phyloP scores from a whole-genome alignment of 2,113 vertebrate genomes.

The Periophthalmus modestus region DNA sequence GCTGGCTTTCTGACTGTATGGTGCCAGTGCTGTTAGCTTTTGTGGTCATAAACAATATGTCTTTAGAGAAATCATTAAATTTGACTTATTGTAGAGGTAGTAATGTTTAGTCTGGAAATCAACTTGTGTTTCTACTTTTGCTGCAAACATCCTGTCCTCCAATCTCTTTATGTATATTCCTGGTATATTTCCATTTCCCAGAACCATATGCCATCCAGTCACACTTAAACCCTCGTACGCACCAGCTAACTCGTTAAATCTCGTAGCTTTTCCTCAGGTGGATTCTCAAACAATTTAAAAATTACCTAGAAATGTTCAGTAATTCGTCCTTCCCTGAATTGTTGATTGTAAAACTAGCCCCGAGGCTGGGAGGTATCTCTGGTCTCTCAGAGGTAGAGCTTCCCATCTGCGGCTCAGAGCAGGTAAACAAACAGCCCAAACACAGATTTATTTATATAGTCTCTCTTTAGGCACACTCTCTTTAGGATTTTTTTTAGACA shows the following conservation, averaged over 20 bases:
- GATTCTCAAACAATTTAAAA: conserved; percentile 13
- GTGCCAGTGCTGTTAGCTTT: not conserved
- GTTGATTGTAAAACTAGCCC: conserved; percentile 37
- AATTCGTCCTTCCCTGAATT: conserved; percentile 31
- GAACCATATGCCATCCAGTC: not conserved
- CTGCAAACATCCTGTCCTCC: not conserved
- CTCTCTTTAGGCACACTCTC: conserved; percentile 4
- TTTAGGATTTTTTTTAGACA: conserved; percentile 9
- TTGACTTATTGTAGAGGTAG: not conserved
- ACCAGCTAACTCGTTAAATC: conserved; percentile 18
- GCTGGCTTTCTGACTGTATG: too few species aligned
- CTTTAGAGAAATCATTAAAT: not conserved
- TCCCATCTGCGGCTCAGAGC: conserved; percentile 54
- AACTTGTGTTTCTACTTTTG: not conserved
- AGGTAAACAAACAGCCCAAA: conserved; percentile 55
- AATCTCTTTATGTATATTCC: not conserved
- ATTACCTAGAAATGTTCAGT: conserved; percentile 28
- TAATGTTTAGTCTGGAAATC: not conserved
- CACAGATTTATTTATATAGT: conserved; percentile 31
- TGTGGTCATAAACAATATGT: not conserved
- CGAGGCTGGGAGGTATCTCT: conserved; percentile 33
- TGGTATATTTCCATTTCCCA: not conserved
- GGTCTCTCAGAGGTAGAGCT: conserved; percentile 40
- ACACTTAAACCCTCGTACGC: not conserved
- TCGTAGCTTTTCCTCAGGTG: conserved; percentile 31